Percentiles rank a stretch among this genome's conserved stretches.
phyloP scores from a whole-genome alignment of 1,140 invertebrate species.

The Schlechtendalia chinensis region DNA sequence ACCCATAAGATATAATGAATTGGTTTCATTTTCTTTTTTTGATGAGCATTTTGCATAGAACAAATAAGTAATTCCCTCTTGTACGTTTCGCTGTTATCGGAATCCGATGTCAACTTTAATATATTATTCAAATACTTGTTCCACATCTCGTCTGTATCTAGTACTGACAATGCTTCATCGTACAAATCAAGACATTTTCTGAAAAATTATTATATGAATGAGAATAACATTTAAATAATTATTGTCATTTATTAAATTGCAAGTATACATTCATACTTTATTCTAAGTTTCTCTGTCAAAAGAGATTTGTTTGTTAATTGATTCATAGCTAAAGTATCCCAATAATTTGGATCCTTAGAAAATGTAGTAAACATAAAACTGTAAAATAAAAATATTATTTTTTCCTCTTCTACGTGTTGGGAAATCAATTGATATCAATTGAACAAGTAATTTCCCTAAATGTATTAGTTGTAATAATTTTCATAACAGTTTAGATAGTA shows the following conservation, averaged over 20 bases:
- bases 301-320: not conserved
- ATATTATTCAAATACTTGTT: slow-evolving; percentile 23
- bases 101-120: slow-evolving; percentile 1
- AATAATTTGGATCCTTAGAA: slow-evolving; percentile 21
- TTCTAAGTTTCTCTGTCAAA: slow-evolving; percentile 14
- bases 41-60: slow-evolving; percentile 34
- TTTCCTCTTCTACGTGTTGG: too few species aligned
- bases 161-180: slow-evolving; percentile 3
- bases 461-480: not conserved
- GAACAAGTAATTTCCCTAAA: not conserved
- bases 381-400: not conserved
- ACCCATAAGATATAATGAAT: slow-evolving; percentile 36
- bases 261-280: slow-evolving; percentile 9
- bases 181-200: slow-evolving; percentile 37
- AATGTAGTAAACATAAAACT: slow-evolving; percentile 20
- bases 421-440: too few species aligned
- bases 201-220: not conserved
- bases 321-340: slow-evolving; percentile 19
- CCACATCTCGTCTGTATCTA: slow-evolving; percentile 34
- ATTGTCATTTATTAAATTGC: not conserved
- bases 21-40: slow-evolving; percentile 28
- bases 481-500: too few species aligned
- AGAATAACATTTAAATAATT: not conserved
- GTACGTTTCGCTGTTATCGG: not conserved
- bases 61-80: slow-evolving; percentile 24